phyloP scores from a whole-genome alignment of 2,113 vertebrate genomes.

The Planiliza haematocheilus region DNA sequence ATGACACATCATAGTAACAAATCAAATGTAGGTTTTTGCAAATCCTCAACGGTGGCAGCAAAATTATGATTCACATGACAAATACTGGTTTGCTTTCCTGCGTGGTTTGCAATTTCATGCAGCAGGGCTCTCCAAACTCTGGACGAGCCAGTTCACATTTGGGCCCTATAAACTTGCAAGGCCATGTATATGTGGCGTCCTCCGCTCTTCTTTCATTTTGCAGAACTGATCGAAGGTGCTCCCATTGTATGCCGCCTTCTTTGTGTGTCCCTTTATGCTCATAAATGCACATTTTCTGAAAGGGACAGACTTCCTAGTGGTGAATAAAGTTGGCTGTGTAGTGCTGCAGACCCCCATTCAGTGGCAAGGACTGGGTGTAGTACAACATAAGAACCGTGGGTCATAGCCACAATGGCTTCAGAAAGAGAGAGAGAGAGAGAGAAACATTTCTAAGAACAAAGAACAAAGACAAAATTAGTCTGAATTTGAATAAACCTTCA shows the following conservation, averaged over 20 bases:
- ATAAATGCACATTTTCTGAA: conserved; percentile 17
- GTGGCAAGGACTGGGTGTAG: conserved; percentile 16
- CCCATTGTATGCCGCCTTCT: not conserved
- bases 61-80: conserved; percentile 20
- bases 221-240: conserved; percentile 11
- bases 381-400: not conserved
- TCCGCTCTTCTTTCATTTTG: conserved; percentile 20
- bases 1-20: conserved; percentile 43
- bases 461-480: not conserved
- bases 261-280: conserved; percentile 1
- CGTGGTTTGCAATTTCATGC: not conserved
- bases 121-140: conserved; percentile 1
- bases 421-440: not conserved
- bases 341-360: conserved; percentile 25
- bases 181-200: not conserved
- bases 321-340: conserved; percentile 38
- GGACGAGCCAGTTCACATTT: conserved; percentile 3
- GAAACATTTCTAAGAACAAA: no score
- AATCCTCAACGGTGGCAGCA: conserved; percentile 9
- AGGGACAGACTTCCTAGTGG: conserved; percentile 35
- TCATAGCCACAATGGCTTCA: not conserved
- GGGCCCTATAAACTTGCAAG: not conserved
- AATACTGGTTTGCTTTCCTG: conserved; percentile 13
- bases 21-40: conserved; percentile 36
- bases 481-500: no score